These are phyloP conservation scores for Otis tarda DNA, from an alignment of 2,113 vertebrate species.

Conservation along the genomic window DNA sequence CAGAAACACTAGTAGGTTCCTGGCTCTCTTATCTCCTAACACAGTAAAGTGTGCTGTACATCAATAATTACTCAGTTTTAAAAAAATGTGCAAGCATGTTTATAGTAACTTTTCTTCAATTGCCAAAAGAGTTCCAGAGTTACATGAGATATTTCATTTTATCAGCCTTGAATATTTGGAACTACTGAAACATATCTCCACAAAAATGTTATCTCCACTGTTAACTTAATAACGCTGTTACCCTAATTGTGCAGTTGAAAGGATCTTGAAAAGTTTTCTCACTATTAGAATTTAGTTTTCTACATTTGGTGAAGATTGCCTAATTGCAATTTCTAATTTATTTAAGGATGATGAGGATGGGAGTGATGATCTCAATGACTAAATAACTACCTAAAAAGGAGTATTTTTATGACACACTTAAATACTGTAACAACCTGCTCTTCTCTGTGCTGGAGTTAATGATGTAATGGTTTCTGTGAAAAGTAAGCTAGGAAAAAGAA, in stretches of 20 bases:
- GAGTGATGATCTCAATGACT: not conserved
- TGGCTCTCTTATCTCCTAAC: not conserved
- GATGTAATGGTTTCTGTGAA: slow-evolving; percentile 7
- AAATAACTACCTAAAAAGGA: not conserved
- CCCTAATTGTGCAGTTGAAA: not conserved
- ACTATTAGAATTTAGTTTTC: not conserved
- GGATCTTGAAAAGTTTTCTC: slow-evolving; percentile 4
- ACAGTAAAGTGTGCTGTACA: not conserved
- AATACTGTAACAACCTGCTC: not conserved
- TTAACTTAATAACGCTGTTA: not conserved
- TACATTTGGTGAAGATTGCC: not conserved
- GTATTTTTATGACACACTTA: not conserved
- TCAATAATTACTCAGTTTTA: not conserved
- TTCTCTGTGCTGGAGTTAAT: not conserved
- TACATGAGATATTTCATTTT: not conserved
- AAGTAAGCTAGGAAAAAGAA: not conserved
- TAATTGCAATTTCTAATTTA: slow-evolving; percentile 17
- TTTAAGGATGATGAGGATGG: not conserved
- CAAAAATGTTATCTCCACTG: not conserved
- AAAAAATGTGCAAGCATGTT: not conserved
- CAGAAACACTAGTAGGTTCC: not conserved
- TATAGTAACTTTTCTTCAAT: not conserved
- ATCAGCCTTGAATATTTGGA: not conserved
- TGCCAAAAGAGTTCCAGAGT: not conserved
- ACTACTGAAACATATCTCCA: not conserved